Conservation (phyloP, 2,888 invertebrate genomes). For the Pristionchus japonicus region DNA sequence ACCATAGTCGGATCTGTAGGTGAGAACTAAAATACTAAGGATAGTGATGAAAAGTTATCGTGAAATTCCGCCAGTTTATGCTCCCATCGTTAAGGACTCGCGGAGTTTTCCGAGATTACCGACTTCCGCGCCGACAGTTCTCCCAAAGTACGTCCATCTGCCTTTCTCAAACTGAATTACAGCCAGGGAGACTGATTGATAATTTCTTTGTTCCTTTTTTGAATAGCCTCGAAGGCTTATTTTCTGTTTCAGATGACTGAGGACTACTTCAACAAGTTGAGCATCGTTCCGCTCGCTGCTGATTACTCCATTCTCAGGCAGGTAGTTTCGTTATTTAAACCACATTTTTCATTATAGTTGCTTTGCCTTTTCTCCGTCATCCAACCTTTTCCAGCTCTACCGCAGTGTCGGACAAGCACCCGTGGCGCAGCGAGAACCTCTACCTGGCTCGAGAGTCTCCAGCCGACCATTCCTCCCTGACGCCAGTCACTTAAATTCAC, state of each 20-base stretch:
- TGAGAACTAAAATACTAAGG: no score
- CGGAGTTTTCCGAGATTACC: no score
- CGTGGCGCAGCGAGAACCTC: neutral
- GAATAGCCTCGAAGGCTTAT: no score
- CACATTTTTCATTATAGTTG: neutral
- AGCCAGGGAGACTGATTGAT: no score
- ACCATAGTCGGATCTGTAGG: no score
- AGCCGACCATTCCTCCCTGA: neutral
- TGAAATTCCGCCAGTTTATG: no score
- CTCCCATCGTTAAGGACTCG: no score
- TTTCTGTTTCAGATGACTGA: conserved; percentile 1
- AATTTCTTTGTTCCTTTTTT: no score
- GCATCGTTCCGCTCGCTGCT: neutral
- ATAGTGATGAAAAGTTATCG: no score
- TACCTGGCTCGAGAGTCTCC: neutral
- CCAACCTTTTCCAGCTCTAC: neutral
- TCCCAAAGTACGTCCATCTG: no score
- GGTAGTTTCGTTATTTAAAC: neutral
- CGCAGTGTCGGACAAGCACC: neutral
- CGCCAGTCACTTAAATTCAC: neutral
- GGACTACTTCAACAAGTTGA: neutral
- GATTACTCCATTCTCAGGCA: neutral
- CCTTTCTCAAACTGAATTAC: no score
- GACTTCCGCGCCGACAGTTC: no score
- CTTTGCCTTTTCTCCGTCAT: neutral